Evolutionary conservation across 2,113 vertebrate species (phyloP).

Genomic region (Petroica traversi): DNA sequence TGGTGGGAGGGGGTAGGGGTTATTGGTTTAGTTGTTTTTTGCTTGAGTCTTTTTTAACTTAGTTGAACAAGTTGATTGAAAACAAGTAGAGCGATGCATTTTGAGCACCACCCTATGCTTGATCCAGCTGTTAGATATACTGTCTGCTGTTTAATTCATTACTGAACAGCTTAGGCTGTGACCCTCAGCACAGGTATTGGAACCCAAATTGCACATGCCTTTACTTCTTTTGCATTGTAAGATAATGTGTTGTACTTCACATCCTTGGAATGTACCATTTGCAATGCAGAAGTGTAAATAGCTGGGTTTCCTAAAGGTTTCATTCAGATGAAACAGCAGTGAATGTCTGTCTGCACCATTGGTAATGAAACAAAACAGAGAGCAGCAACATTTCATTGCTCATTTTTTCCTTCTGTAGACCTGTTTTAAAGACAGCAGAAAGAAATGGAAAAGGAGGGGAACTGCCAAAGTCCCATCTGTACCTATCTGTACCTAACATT

Average conservation of each 20-base stretch:
- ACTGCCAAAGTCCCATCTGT: conserved; percentile 18
- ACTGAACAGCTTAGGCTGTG: neutral
- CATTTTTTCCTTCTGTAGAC: neutral
- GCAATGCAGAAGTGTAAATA: neutral
- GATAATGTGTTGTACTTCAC: neutral
- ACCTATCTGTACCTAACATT: neutral
- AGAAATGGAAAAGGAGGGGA: neutral
- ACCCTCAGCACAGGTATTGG: neutral
- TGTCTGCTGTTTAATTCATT: neutral
- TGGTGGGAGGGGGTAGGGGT: rapidly evolving
- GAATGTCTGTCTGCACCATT: neutral
- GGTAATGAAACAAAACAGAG: neutral
- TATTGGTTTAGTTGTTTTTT: neutral
- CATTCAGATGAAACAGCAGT: neutral
- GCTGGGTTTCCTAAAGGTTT: neutral
- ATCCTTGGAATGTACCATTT: neutral
- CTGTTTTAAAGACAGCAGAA: conserved; percentile 20
- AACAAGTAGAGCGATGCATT: neutral
- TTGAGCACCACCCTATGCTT: neutral
- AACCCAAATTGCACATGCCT: neutral
- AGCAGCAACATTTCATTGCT: neutral
- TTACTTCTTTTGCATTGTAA: neutral
- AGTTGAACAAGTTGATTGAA: neutral
- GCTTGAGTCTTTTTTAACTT: neutral
- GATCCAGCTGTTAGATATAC: neutral